Conservation (phyloP, 2,888 invertebrate species). For the Nephrotoma guestfalica region DNA sequence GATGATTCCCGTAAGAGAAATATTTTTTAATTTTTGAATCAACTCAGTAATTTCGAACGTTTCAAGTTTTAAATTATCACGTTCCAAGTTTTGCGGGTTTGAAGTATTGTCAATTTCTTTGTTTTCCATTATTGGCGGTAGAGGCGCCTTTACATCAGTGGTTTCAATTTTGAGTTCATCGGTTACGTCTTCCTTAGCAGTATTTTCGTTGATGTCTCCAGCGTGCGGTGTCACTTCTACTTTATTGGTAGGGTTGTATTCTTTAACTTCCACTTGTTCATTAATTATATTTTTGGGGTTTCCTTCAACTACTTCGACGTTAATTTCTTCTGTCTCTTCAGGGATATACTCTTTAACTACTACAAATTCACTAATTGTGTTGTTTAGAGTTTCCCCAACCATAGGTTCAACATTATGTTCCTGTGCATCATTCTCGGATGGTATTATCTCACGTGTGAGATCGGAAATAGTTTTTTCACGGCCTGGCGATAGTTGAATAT, state of each 20-base stretch:
- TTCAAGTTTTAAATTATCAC: background rate
- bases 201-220: background rate
- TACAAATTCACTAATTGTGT: too few relatives aligned
- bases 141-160: background rate
- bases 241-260: background rate
- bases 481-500: too few relatives aligned
- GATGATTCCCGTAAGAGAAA: background rate
- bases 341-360: conserved; percentile 6
- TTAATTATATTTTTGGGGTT: background rate
- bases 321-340: conserved; percentile 8
- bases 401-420: background rate
- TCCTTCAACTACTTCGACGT: background rate
- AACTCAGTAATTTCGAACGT: background rate
- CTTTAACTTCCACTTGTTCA: background rate
- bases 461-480: too few relatives aligned
- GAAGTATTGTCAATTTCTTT: background rate
- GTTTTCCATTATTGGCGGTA: background rate
- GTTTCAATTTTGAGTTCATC: background rate
- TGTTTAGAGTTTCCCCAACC: background rate
- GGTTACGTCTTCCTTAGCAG: background rate
- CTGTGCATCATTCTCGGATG: too few relatives aligned
- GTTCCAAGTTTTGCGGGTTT: background rate
- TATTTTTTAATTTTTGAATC: background rate
- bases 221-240: background rate
- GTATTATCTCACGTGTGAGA: too few relatives aligned